phyloP scores from a whole-genome alignment of 2,797 vertebrate species.

The Ispidina picta region DNA sequence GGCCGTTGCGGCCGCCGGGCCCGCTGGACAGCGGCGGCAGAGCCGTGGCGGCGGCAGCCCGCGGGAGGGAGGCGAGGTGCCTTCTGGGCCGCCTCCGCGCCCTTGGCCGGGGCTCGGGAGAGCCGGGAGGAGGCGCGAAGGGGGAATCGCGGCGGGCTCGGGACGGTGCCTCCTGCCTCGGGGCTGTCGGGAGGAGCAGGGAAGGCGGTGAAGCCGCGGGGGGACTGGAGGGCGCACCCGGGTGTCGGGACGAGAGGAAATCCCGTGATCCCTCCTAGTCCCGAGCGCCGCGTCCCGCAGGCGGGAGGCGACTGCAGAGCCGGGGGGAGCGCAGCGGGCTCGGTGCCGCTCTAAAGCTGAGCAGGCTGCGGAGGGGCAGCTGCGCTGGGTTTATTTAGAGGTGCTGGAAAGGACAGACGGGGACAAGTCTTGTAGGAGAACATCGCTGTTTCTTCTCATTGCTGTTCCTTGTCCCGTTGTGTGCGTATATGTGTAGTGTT shows the following conservation, averaged over 20 bases:
- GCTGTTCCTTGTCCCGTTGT: background rate
- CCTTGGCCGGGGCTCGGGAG: background rate
- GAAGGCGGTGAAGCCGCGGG: background rate
- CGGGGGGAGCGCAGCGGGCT: rapidly evolving
- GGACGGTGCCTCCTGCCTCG: background rate
- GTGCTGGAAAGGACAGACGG: background rate
- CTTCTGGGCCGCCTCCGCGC: background rate
- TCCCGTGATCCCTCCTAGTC: rapidly evolving
- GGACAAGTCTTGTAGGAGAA: rapidly evolving
- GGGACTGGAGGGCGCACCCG: background rate
- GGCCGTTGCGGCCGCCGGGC: background rate
- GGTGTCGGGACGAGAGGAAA: background rate
- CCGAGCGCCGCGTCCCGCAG: background rate
- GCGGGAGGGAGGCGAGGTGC: background rate
- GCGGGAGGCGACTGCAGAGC: background rate
- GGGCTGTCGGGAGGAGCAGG: background rate
- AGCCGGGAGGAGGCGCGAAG: too few relatives aligned
- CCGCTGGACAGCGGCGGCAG: background rate
- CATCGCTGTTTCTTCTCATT: background rate
- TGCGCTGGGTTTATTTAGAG: background rate
- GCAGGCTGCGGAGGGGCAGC: background rate
- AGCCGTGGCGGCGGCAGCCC: background rate
- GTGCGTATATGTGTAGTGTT: rapidly evolving
- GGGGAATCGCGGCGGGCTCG: background rate
- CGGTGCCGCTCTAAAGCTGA: too few relatives aligned